Evolutionary conservation across 2,888 invertebrate species (phyloP).

Genomic region (Peribatodes rhomboidaria): DNA sequence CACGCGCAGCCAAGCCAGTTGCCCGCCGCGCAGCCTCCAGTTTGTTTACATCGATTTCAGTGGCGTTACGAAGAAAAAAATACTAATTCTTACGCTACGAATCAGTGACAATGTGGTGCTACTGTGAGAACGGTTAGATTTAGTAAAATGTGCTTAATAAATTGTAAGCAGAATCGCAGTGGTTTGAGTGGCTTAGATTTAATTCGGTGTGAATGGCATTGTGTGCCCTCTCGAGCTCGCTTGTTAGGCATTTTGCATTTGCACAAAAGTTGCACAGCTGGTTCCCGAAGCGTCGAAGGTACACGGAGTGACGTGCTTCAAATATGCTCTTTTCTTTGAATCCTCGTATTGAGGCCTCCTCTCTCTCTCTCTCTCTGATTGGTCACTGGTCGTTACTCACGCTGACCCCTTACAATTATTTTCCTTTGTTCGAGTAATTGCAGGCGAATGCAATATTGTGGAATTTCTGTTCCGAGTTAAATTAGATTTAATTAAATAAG

Average conservation of each 20-base stretch:
- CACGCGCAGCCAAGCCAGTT: constrained; percentile 82
- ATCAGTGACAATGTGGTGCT: constrained; percentile 55
- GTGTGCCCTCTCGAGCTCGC: constrained; percentile 50
- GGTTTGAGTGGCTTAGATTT: constrained; percentile 49
- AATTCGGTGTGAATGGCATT: constrained; percentile 57
- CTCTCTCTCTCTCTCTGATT: constrained; percentile 30
- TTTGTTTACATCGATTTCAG: constrained; percentile 76
- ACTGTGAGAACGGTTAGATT: constrained; percentile 45
- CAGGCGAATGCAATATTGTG: constrained; percentile 2
- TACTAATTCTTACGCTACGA: constrained; percentile 34
- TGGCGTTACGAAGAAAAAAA: constrained; percentile 35
- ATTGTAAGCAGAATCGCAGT: constrained; percentile 36
- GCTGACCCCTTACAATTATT: constrained; percentile 39
- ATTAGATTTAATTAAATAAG: neutral
- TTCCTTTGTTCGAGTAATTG: constrained; percentile 41
- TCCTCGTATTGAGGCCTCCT: constrained; percentile 17
- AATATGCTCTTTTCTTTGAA: constrained; percentile 35
- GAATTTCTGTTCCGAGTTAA: neutral
- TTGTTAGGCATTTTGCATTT: constrained; percentile 64
- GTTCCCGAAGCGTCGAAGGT: constrained; percentile 55
- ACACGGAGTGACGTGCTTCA: constrained; percentile 44
- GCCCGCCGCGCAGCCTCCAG: constrained; percentile 83
- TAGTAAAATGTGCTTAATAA: constrained; percentile 41
- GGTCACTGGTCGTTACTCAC: constrained; percentile 29
- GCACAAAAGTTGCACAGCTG: constrained; percentile 70